Percentiles rank a stretch among this genome's conserved stretches.
Evolutionary conservation across 2,888 invertebrate genomes (phyloP).

Genomic region (Andrena haemorrhoa): DNA sequence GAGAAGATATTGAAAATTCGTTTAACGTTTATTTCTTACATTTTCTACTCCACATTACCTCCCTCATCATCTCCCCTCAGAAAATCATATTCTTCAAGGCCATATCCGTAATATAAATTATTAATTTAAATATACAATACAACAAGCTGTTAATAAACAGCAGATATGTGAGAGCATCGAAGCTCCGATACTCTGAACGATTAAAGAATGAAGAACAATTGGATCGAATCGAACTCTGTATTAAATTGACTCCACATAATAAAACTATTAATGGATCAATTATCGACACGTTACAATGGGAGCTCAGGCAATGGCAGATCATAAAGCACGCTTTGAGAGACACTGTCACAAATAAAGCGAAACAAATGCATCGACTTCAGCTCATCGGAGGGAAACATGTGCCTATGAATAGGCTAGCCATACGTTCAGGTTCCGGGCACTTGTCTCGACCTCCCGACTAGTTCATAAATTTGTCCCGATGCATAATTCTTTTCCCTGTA

Average conservation of each 20-base stretch:
- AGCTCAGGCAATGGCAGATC: not conserved
- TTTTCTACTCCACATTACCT: no score
- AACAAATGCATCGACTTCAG: constrained; percentile 3
- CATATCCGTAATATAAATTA: no score
- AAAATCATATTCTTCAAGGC: no score
- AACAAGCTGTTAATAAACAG: no score
- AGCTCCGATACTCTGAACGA: not conserved
- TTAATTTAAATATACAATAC: no score
- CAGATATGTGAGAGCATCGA: not conserved
- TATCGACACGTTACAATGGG: not conserved
- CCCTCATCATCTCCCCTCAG: no score
- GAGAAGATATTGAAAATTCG: no score
- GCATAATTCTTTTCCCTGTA: constrained; percentile 19
- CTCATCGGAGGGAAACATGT: constrained; percentile 26
- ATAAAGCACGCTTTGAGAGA: constrained; percentile 2
- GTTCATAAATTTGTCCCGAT: constrained; percentile 28
- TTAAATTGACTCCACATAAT: not conserved
- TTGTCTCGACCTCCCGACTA: constrained; percentile 37
- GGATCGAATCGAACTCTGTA: not conserved
- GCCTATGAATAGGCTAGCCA: constrained; percentile 36
- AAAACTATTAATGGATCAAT: constrained; percentile 1
- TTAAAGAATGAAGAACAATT: not conserved
- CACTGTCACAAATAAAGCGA: constrained; percentile 25
- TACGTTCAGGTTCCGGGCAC: constrained; percentile 30
- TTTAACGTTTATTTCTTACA: no score